phyloP scores from a whole-genome alignment of 1,140 invertebrate genomes.

The Bombus fervidus region DNA sequence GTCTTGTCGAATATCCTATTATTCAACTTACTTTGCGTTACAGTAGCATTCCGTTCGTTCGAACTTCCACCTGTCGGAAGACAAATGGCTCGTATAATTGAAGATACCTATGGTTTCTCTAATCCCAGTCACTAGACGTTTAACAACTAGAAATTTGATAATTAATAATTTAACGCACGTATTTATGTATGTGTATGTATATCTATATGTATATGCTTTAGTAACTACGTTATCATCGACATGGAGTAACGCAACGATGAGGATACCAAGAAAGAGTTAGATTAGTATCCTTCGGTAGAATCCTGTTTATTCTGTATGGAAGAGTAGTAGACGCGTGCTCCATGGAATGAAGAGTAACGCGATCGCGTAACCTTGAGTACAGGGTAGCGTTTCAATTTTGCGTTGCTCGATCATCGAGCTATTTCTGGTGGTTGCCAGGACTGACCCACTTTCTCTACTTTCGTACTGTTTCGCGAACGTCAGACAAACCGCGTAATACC shows the following conservation, averaged over 20 bases:
- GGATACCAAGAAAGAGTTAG: neutral
- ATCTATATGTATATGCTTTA: too few relatives aligned
- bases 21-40: neutral
- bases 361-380: slow-evolving; percentile 40
- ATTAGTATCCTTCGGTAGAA: neutral
- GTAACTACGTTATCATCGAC: neutral
- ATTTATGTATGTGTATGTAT: neutral
- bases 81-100: neutral
- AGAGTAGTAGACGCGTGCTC: neutral
- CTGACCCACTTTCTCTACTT: slow-evolving; percentile 62
- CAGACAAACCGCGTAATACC: slow-evolving; percentile 6
- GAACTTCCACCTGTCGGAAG: neutral
- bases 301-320: neutral
- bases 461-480: slow-evolving; percentile 45
- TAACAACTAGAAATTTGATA: too few relatives aligned
- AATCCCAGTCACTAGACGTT: too few relatives aligned
- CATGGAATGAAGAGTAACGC: neutral
- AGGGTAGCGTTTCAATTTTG: slow-evolving; percentile 47
- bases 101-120: too few relatives aligned
- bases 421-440: slow-evolving; percentile 44
- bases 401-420: neutral
- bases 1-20: neutral
- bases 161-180: too few relatives aligned
- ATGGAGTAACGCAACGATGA: neutral
- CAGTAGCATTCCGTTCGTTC: neutral